phyloP scores from a whole-genome alignment of 2,113 vertebrate species.

The Hemibagrus wyckioides region DNA sequence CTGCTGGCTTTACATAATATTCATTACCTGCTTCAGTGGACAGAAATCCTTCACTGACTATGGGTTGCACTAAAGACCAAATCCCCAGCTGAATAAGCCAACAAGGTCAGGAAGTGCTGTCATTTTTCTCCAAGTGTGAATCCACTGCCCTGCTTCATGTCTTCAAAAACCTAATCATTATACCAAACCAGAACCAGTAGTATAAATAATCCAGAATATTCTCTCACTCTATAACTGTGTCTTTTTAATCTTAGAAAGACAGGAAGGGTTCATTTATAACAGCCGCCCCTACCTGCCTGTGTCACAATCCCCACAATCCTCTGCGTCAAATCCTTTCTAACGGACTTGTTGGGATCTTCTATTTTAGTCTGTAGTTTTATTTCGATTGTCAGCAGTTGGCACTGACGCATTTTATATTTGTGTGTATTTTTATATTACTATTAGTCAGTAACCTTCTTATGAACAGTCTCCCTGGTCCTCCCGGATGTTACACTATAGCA shows the following conservation, averaged over 20 bases:
- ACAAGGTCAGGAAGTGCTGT: background rate
- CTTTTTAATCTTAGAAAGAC: background rate
- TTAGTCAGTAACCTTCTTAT: background rate
- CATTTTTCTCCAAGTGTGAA: background rate
- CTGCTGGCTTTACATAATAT: constrained; percentile 7
- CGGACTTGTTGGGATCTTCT: background rate
- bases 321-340: background rate
- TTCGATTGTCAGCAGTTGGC: background rate
- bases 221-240: background rate
- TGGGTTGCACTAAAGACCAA: background rate
- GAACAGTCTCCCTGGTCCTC: background rate
- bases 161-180: background rate
- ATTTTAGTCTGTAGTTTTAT: background rate
- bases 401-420: background rate
- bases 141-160: background rate
- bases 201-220: background rate
- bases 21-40: background rate
- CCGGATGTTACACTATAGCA: background rate
- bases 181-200: background rate
- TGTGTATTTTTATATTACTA: background rate
- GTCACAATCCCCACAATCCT: too few species aligned
- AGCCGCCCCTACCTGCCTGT: background rate
- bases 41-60: background rate
- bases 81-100: background rate
- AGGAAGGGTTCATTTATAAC: background rate